phyloP scores from a whole-genome alignment of 2,797 vertebrate genomes.

The Syngnathus acus region DNA sequence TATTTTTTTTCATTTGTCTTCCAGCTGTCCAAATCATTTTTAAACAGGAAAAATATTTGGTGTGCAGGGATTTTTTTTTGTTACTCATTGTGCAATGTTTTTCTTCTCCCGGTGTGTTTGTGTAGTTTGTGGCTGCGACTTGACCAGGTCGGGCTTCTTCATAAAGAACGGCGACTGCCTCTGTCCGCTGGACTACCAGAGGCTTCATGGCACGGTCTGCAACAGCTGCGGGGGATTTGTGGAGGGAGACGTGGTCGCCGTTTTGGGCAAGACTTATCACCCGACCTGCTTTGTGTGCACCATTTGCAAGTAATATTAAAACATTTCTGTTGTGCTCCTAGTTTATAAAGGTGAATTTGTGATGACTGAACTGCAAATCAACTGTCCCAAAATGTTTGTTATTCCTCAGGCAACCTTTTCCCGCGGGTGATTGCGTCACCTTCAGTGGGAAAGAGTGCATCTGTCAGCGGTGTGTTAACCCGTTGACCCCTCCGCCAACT shows the following conservation, averaged over 20 bases:
- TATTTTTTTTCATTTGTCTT: not conserved
- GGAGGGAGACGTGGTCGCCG: conserved; percentile 92
- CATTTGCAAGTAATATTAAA: conserved; percentile 80
- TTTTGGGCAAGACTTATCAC: conserved; percentile 93
- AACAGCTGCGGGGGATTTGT: conserved; percentile 90
- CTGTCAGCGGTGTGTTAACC: conserved; percentile 85
- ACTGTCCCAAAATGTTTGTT: not conserved
- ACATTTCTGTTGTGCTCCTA: no score
- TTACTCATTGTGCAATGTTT: no score
- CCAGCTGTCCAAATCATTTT: not conserved
- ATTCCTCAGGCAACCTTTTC: conserved; percentile 80
- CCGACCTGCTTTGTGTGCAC: conserved; percentile 93
- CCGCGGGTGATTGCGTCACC: conserved; percentile 90
- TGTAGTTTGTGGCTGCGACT: conserved; percentile 92
- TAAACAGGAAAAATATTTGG: no score
- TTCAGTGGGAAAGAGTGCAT: conserved; percentile 93
- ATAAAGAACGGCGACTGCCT: conserved; percentile 86
- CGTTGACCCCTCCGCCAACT: conserved; percentile 73
- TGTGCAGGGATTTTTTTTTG: no score
- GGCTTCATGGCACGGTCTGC: conserved; percentile 90
- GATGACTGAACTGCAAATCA: no score
- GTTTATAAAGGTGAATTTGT: no score
- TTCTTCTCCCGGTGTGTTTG: not conserved
- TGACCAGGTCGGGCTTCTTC: conserved; percentile 92
- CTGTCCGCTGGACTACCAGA: conserved; percentile 94